Base-by-base conservation (phyloP, 2,113 vertebrate genomes). In the Promerops cafer region DNA sequence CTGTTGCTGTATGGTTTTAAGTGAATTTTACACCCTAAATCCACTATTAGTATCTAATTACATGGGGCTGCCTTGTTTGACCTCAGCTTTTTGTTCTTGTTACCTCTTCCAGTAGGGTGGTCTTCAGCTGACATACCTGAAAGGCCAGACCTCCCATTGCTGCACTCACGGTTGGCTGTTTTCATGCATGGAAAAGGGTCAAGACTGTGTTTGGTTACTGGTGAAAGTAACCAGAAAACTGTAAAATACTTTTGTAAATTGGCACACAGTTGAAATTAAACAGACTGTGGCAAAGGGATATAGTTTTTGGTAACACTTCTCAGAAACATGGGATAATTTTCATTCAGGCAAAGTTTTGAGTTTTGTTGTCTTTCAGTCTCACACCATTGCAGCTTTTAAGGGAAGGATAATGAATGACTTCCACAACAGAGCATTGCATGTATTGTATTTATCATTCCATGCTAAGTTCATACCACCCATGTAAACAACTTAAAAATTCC, bases 21-120 rank as follows among this genome's bases (percentile, higher is more conserved):
- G 98, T 96, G 97, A 97, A 98, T 98, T 98, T 98, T 98, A 98
- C 98, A 98, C 98, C 98, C 98, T 97, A 97, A 98, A 96, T 97
- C 98, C 97, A 95, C 98, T 99, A 99, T 98, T 98, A 98, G 98
- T 97, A 98, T 99, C 98, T 98, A 97, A 98, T 99, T 99, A 98
- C 98, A 96, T 90, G 96, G 87, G 87, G 94, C 96, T 97, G 97
- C 97, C 96, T 87, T 89, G 82, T 92, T 96, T 97, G 98, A 98
- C 98, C 98, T 98, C 97, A 74, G 97, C 96, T 98, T 97, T 98
- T 97, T 98, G 97, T 96, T 98, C 97, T 93, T 85, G 87, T 95
- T 98, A 97, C 98, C 97, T 97, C 96, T 95, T 98, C 98, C 96
- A 98, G 97, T 99, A 98, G 98, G 99, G 99, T 99, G 99, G 99